Percentiles rank a stretch among this genome's conserved stretches.
These are phyloP conservation scores for Melanostoma mellinum DNA, from an alignment of 2,888 invertebrate genomes.

Conservation along the genomic window DNA sequence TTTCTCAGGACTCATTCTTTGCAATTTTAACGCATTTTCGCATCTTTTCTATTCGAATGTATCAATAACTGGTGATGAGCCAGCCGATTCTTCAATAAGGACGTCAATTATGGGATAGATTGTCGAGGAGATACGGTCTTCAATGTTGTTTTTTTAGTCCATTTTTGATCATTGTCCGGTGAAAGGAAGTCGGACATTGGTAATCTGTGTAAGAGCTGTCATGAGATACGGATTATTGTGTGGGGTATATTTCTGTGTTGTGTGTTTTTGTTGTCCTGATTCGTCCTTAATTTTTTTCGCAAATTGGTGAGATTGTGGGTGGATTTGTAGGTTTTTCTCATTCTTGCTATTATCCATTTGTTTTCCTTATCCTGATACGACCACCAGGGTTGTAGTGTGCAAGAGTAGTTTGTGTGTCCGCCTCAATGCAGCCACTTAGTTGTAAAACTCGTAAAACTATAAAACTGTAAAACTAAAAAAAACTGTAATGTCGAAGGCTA, in stretches of 20 bases:
- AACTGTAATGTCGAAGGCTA: too few species aligned
- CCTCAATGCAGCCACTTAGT: too few species aligned
- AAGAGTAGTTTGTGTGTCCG: too few species aligned
- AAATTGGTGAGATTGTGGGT: conserved; percentile 67
- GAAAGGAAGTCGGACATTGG: conserved; percentile 65
- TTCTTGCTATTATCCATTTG: too few species aligned
- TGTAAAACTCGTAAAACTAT: too few species aligned
- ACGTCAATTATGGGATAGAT: conserved; percentile 63
- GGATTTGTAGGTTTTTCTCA: conserved; percentile 56
- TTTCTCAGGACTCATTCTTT: conserved; percentile 56
- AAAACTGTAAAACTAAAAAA: too few species aligned
- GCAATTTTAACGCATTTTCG: conserved; percentile 56
- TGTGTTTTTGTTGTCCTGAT: not conserved
- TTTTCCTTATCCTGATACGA: too few species aligned
- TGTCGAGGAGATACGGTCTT: conserved; percentile 65
- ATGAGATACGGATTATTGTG: conserved; percentile 68
- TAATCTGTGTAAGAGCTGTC: conserved; percentile 68
- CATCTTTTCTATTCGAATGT: conserved; percentile 41
- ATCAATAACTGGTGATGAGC: conserved; percentile 52
- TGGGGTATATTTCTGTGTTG: conserved; percentile 42
- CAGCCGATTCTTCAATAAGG: conserved; percentile 52
- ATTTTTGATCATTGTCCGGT: conserved; percentile 42
- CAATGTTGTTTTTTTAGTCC: conserved; percentile 48
- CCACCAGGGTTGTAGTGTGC: too few species aligned
- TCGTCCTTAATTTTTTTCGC: conserved; percentile 33